These are phyloP conservation scores for Drosophila mercatorum DNA, from an alignment of 2,888 invertebrate species.

Conservation along the genomic window DNA sequence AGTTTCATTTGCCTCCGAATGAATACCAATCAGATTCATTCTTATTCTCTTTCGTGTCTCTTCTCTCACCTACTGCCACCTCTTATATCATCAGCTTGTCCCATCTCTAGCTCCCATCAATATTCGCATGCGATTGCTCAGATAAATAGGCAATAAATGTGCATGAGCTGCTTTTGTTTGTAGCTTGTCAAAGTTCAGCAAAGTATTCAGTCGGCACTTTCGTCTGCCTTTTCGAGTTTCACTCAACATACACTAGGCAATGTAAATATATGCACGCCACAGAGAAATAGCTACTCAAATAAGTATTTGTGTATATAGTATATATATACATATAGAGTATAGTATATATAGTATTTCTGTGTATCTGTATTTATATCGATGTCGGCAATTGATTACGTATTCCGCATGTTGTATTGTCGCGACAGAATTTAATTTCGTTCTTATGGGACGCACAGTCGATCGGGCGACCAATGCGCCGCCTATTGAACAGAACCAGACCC, in stretches of 20 bases:
- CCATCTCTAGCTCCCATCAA: slow-evolving; percentile 25
- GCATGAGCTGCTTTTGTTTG: slow-evolving; percentile 49
- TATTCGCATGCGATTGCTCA: slow-evolving; percentile 48
- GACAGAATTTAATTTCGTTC: slow-evolving; percentile 82
- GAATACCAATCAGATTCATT: not conserved
- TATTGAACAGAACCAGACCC: slow-evolving; percentile 4
- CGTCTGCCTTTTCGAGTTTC: slow-evolving; percentile 18
- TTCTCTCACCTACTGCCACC: not conserved
- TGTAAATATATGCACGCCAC: slow-evolving; percentile 42
- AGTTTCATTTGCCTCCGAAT: not conserved
- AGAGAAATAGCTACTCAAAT: slow-evolving; percentile 9
- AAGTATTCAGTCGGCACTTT: slow-evolving; percentile 33
- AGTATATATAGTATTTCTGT: slow-evolving; percentile 21
- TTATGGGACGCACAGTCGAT: slow-evolving; percentile 69
- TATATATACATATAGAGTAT: slow-evolving; percentile 6
- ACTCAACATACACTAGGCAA: slow-evolving; percentile 15
- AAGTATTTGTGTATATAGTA: slow-evolving; percentile 15
- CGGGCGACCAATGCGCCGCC: slow-evolving; percentile 47
- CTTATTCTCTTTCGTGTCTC: not conserved
- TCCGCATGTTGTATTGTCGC: slow-evolving; percentile 78
- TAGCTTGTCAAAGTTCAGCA: slow-evolving; percentile 46
- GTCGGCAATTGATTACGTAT: slow-evolving; percentile 80
- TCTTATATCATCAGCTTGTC: too few relatives aligned
- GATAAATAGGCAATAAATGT: slow-evolving; percentile 77
- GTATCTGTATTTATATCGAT: slow-evolving; percentile 56